These are phyloP conservation scores for Morinoia aosen DNA, from an alignment of 2,888 invertebrate genomes.

Conservation along the genomic window DNA sequence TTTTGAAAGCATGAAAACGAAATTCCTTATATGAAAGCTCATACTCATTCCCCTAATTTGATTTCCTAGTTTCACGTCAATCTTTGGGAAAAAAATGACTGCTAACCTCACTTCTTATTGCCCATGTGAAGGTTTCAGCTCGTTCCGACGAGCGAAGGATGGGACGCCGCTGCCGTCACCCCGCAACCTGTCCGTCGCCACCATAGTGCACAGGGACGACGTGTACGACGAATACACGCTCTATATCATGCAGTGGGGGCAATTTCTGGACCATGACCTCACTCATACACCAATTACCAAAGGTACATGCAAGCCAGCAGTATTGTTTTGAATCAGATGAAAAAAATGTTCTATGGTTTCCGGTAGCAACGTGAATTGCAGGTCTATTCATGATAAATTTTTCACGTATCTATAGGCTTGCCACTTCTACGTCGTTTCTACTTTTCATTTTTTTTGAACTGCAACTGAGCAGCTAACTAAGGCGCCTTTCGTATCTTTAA, in stretches of 20 bases:
- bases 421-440: background rate
- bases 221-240: slow-evolving; percentile 69
- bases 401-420: background rate
- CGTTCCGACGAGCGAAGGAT: slow-evolving; percentile 52
- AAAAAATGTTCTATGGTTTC: too few relatives aligned
- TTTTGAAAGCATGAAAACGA: background rate
- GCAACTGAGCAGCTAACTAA: background rate
- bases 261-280: slow-evolving; percentile 66
- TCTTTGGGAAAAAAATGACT: background rate
- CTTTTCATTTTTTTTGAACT: background rate
- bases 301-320: slow-evolving; percentile 46
- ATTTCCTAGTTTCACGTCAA: background rate
- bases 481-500: background rate
- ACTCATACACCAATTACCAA: slow-evolving; percentile 63
- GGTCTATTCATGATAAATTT: background rate
- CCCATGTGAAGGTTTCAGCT: slow-evolving; percentile 56
- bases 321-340: background rate
- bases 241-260: slow-evolving; percentile 67
- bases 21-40: background rate
- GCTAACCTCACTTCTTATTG: background rate
- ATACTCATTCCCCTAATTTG: background rate
- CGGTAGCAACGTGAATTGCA: too few relatives aligned
- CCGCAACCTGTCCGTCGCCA: slow-evolving; percentile 59
- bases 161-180: slow-evolving; percentile 60
- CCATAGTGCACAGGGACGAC: slow-evolving; percentile 68